These are phyloP conservation scores for Meloe dianella DNA, from an alignment of 2,888 invertebrate genomes.

Conservation along the genomic window DNA sequence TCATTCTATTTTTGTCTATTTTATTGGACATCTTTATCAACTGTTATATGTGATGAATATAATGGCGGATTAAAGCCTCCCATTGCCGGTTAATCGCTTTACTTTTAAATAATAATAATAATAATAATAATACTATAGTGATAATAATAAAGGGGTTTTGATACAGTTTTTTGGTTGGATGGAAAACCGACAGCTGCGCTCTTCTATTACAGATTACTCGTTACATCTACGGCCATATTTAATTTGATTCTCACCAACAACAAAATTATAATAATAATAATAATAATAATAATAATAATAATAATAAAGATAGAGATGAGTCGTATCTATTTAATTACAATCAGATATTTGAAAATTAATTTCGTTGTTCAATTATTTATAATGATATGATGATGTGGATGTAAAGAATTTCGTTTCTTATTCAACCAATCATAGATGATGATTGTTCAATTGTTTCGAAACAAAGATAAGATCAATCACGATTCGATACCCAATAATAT, in stretches of 20 bases:
- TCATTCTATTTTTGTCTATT: constrained; percentile 5
- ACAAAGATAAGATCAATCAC: not conserved
- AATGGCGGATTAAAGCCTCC: constrained; percentile 6
- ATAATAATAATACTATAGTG: not conserved
- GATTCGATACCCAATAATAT: not conserved
- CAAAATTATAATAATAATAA: not conserved
- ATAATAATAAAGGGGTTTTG: constrained; percentile 7
- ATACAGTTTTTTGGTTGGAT: constrained; percentile 10
- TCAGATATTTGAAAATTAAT: constrained; percentile 7
- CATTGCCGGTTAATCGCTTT: constrained; percentile 7
- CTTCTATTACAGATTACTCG: not conserved
- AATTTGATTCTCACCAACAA: not conserved
- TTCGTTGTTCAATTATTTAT: not conserved
- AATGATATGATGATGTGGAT: not conserved
- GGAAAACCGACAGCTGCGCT: constrained; percentile 1
- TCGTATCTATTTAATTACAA: not conserved
- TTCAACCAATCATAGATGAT: not conserved
- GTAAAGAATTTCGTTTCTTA: not conserved
- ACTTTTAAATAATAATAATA: not conserved
- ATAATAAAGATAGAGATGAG: too few species aligned
- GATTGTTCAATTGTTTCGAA: constrained; percentile 4
- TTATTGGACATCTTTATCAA: constrained; percentile 1
- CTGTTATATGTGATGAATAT: constrained; percentile 7
- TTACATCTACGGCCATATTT: constrained; percentile 5
- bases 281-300: not conserved